Base-by-base conservation (phyloP, 1,140 invertebrate species). In the Daktulosphaira vitifoliae region DNA sequence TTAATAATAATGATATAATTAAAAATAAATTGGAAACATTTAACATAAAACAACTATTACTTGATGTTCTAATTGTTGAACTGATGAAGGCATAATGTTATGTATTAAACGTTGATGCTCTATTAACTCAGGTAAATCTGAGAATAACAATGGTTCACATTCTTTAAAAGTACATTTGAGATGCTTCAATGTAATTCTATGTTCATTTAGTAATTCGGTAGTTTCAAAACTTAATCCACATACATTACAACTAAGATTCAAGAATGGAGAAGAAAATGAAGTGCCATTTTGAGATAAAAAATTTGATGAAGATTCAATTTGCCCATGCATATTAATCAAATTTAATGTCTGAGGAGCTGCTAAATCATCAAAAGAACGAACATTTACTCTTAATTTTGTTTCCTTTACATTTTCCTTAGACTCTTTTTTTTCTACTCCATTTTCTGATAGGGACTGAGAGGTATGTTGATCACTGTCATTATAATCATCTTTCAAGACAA, bases 11-110 rank as follows among this genome's bases (percentile, higher is more conserved):
- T 33, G 29, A 33, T 33, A 33, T 33, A 33, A 6, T 33, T 33
- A 11, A 33, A 33, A 33, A 11, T 33, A 6, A 6, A 33, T 33
- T n/a, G n/a, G 29, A 33, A 33, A 33, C 29, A 33, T 6, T 6
- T 33, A 33, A 33, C 11, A 33, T 33, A 6, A 33, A 33, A 33
- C 29, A 33, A 52, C 22, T 54, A 8, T 50, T 38, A 70, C 77
- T 68, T 79, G 77, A 64, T 79, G 78, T 2, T 75, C 77, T n/a
- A 78, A 67, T 65, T 79, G 78, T 62, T 78, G 77, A 3, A 78
- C 76, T n/a, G 75, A 75, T n/a, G 77, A 74, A 44, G 76, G 68
- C 18, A 73, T 69, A 0, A 74, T 71, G 5, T 73, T 73, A 13
- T 79, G 78, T 15, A 67, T 66, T 11, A 76, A 73, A 7, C 72